A percentile compares a stretch with the other conserved stretches of the same genome.
phyloP scores from a whole-genome alignment of 2,797 vertebrate species.

The Etheostoma nigrum region DNA sequence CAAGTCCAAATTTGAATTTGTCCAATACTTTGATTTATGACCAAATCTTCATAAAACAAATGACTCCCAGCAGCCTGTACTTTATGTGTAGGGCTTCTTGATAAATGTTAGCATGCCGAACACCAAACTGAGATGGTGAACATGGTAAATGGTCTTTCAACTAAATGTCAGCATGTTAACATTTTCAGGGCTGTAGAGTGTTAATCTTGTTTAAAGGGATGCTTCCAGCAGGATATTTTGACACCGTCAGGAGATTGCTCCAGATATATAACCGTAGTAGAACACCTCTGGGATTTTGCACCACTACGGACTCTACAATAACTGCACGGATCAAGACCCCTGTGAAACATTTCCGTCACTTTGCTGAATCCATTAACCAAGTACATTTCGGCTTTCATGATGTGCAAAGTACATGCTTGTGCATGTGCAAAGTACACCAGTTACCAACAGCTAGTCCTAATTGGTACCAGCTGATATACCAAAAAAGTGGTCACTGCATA shows the following conservation, averaged over 20 bases:
- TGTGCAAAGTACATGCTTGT: too few species aligned
- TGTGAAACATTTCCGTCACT: not conserved
- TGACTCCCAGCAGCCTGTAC: too few species aligned
- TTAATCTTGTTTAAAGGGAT: not conserved
- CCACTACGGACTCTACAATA: not conserved
- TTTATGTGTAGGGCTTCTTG: not conserved
- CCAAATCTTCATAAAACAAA: too few species aligned
- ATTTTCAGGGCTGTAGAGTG: not conserved
- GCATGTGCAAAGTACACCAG: not conserved
- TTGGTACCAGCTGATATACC: not conserved
- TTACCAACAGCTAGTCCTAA: not conserved
- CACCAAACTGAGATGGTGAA: too few species aligned
- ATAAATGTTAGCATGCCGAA: not conserved
- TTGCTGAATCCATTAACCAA: not conserved
- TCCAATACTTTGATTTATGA: too few species aligned
- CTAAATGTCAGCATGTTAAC: not conserved
- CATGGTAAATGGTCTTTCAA: not conserved
- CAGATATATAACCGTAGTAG: not conserved
- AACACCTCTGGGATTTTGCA: not conserved
- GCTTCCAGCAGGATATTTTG: conserved; percentile 7
- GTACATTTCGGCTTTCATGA: not conserved
- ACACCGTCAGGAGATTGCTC: not conserved
- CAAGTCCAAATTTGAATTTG: too few species aligned
- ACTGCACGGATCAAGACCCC: not conserved
- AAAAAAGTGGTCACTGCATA: not conserved